Evolutionary conservation across 2,797 vertebrate species (phyloP), one percentile per base, ranked within the genome.

Genomic region (Pseudomugil gertrudae): DNA sequence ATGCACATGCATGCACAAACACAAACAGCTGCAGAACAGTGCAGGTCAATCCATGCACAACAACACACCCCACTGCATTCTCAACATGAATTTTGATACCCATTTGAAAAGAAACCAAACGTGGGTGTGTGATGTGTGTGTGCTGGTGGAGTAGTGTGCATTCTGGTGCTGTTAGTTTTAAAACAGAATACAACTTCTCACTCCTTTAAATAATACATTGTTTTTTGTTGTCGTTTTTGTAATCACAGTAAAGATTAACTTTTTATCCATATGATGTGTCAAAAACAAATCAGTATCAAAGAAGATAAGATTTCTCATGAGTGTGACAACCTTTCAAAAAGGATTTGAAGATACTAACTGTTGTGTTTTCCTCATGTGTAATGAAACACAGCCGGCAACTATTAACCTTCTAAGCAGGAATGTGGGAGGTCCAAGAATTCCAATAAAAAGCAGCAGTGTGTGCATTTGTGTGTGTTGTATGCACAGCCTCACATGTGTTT

Each of bases 361-460:
- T 90, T 91, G 87, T 87, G 90, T 89, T 91, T 89, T 88, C 87
- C 86, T 90, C 85, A 70, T 92, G 81, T 90, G 90, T 92, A 94
- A 93, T 91, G 89, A 89, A 91, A 87, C 91, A 93, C 93, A 94
- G 91, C 92, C 91, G 92, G 92, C 89, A 93, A 92, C 93, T 92
- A 94, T 94, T 93, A 93, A 92, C 92, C 86, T 93, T 89, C 90
- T 84, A 82, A 91, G 93, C 90, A 89, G 92, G 92, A 94, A 93
- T 93, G 92, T 93, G 92, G 93, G 92, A 92, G 93, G 92, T 92
- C 93, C 89, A 90, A 84, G 84, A 91, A 91, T 91, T 91, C 89
- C 88, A 92, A 92, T 94, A 92, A 94, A 94, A 93, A 80, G 87
- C 85, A 89, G 88, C 83, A 85, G 81, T 62, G 79, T 84, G 76